Percentiles rank a stretch among this genome's conserved stretches.
phyloP scores from a whole-genome alignment of 2,113 vertebrate species.

The Poeciliopsis turrubarensis region DNA sequence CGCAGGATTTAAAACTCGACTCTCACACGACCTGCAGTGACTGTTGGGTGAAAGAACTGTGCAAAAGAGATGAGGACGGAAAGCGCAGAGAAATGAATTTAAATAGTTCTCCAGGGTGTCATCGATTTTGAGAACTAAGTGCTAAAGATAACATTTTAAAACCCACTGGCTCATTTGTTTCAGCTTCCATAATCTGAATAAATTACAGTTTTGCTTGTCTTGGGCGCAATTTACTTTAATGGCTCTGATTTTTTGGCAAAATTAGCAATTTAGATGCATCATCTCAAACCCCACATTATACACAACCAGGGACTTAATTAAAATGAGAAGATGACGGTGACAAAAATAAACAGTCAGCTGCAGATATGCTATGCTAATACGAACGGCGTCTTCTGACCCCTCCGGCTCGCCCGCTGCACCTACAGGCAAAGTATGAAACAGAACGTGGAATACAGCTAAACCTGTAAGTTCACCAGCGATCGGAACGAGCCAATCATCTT shows the following conservation, averaged over 20 bases:
- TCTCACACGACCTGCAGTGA: background rate
- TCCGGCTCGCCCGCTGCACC: background rate
- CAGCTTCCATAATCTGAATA: background rate
- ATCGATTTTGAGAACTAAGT: background rate
- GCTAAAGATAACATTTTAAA: background rate
- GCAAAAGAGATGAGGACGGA: too few relatives aligned
- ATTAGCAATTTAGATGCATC: background rate
- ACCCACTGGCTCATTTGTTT: slow-evolving; percentile 4
- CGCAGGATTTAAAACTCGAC: background rate
- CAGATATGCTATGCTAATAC: background rate
- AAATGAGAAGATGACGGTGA: background rate
- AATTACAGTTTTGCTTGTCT: background rate
- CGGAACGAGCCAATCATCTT: background rate
- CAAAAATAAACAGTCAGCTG: background rate
- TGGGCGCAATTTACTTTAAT: background rate
- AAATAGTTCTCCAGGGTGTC: background rate
- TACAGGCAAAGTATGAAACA: background rate
- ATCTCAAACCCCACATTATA: background rate
- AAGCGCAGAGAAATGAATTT: background rate
- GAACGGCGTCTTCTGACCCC: background rate
- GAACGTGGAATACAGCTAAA: background rate
- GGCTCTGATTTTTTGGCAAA: background rate
- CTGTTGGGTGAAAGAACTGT: background rate
- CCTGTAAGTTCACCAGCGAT: background rate
- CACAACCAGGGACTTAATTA: background rate